Evolutionary conservation across 2,797 vertebrate species (phyloP).

Genomic region (Austrolebias charrua): DNA sequence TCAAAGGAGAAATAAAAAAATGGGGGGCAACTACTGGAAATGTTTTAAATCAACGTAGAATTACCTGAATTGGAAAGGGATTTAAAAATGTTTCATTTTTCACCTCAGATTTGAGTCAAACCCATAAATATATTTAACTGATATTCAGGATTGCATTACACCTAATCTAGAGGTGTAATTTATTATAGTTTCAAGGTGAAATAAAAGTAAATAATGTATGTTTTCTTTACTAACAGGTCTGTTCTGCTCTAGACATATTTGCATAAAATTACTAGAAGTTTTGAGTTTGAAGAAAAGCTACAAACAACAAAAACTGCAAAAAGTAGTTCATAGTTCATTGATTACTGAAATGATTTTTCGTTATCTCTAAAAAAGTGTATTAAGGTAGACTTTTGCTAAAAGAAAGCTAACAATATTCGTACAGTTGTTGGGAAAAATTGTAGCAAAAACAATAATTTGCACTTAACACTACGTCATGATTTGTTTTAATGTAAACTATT

Average conservation of each 20-base stretch:
- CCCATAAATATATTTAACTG: too few species aligned
- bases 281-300: slow-evolving; percentile 50
- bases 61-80: too few species aligned
- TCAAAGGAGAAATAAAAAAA: not conserved
- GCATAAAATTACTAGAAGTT: slow-evolving; percentile 13
- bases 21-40: too few species aligned
- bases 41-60: too few species aligned
- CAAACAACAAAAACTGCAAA: slow-evolving; percentile 50
- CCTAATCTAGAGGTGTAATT: too few species aligned
- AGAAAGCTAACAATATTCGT: slow-evolving; percentile 1
- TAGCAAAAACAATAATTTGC: not conserved
- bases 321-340: slow-evolving; percentile 16
- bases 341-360: slow-evolving; percentile 24
- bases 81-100: too few species aligned
- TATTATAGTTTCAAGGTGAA: too few species aligned
- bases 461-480: not conserved
- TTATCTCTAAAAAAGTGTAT: slow-evolving; percentile 5
- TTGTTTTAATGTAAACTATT: not conserved
- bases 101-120: too few species aligned
- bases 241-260: not conserved
- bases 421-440: not conserved
- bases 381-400: not conserved
- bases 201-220: not conserved
- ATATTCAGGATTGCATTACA: too few species aligned
- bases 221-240: too few species aligned